Evolutionary conservation across 2,113 vertebrate species (phyloP).

Genomic region (Atherinomorus stipes): DNA sequence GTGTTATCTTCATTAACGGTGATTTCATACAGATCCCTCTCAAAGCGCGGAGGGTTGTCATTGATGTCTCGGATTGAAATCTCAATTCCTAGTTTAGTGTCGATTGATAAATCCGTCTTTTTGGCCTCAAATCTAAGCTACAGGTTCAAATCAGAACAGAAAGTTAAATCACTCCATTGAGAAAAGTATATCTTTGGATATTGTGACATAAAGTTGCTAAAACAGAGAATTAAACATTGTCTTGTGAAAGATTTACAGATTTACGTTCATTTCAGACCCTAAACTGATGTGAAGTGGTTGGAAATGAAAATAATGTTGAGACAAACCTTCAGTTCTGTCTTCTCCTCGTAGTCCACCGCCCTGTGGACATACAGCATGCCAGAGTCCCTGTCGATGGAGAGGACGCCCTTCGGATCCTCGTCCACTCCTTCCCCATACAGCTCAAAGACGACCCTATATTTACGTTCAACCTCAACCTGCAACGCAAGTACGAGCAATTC

Average conservation of each 20-base stretch:
- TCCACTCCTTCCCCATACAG: conserved; percentile 73
- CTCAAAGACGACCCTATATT: conserved; percentile 32
- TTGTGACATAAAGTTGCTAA: too few relatives aligned
- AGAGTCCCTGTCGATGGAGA: conserved; percentile 55
- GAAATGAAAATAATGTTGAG: background rate
- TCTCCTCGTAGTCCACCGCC: conserved; percentile 65
- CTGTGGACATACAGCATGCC: conserved; percentile 56
- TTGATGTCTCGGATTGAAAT: conserved; percentile 79
- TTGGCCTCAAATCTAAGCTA: conserved; percentile 67
- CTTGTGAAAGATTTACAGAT: too few relatives aligned
- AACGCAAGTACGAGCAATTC: too few relatives aligned
- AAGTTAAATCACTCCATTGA: background rate
- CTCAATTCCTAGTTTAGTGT: conserved; percentile 69
- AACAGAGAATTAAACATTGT: too few relatives aligned
- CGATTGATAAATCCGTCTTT: conserved; percentile 30
- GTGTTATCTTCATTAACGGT: conserved; percentile 33
- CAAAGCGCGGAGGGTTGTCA: conserved; percentile 76
- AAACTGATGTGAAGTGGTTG: background rate
- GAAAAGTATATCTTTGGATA: background rate
- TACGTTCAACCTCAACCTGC: conserved; percentile 58
- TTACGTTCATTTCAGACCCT: too few relatives aligned
- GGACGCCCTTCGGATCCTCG: conserved; percentile 67
- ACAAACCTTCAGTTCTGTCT: conserved; percentile 27
- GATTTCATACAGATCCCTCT: conserved; percentile 47
- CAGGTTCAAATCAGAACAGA: background rate